These are phyloP conservation scores for Globodera rostochiensis DNA, from an alignment of 1,140 invertebrate species.

Conservation along the genomic window DNA sequence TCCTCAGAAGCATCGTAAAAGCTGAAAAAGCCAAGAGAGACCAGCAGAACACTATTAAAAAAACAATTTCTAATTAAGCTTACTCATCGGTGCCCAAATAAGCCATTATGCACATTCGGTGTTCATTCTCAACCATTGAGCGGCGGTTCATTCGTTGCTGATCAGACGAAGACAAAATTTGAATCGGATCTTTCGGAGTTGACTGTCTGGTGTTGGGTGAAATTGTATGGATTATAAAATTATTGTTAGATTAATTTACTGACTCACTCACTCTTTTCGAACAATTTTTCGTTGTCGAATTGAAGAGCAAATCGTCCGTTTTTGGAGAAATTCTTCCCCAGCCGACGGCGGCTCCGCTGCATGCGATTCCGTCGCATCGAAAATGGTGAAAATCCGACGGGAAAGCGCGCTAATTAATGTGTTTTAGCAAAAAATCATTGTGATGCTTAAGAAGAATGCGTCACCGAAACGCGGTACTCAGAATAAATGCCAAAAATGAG, in stretches of 20 bases:
- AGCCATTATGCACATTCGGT: conserved; percentile 18
- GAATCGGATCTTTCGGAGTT: background rate
- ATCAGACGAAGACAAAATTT: background rate
- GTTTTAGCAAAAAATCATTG: too few species aligned
- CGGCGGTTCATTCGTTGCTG: background rate
- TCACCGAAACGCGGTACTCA: too few species aligned
- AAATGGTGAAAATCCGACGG: background rate
- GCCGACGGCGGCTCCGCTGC: background rate
- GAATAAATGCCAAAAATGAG: too few species aligned
- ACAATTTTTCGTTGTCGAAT: too few species aligned
- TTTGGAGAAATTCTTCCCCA: too few species aligned
- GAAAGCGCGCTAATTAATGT: background rate
- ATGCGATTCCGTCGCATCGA: background rate
- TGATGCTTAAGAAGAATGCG: too few species aligned
- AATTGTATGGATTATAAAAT: too few species aligned
- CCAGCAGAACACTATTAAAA: background rate
- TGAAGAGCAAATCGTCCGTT: too few species aligned
- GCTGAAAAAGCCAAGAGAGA: background rate
- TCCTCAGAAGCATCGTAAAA: conserved; percentile 2
- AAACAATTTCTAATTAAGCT: background rate
- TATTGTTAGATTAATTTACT: too few species aligned
- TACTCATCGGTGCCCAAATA: conserved; percentile 17
- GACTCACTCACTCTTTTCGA: too few species aligned
- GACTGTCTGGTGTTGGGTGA: background rate
- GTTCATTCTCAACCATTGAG: background rate